Evolutionary conservation across 2,797 vertebrate species (phyloP), one percentile per base, ranked within the genome.

Genomic region (Labeo calbasu): DNA sequence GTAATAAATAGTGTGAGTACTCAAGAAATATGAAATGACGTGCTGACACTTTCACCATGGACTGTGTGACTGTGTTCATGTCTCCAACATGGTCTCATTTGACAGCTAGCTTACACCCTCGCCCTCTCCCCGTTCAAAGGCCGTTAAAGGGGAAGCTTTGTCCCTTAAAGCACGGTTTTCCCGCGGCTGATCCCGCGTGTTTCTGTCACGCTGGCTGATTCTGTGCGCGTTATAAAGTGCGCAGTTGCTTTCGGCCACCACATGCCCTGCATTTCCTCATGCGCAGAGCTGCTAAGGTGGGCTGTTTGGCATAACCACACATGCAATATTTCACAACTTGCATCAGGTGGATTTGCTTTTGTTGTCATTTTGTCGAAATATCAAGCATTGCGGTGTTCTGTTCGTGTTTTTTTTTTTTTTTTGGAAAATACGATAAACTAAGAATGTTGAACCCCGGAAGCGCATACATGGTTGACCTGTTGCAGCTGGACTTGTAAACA

Each of bases 151-250:
- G 25, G 17, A 51, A 69, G 75, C 57, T 13, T 32, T 55, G 57
- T 68, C 81, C 28, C 32, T 76, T 85, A 55, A 66, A 10, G 10
- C 48, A 59, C 50, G 66, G 79, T 55, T 79, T 65, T 81, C 84
- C 78, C 77, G 73, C 71, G 71, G 65, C 53, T 25, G 21, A 36
- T 71, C 75, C 75, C 82, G 82, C 82, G 71, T 69, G 63, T 70
- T 83, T 83, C 23, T 13, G 23, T 83, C 81, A 43, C 46, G 53
- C 83, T 69, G 66, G 50, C 76, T 83, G 84, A 40, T 73, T 48
- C 46, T 78, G 71, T 40, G 77, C 51, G 75, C 32, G n/a, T 59
- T 21, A 14, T 32, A 36, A 85, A 76, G 77, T 83, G 77, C 80
- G 77, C 77, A 77, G 82, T 86, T 81, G 2, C 55, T 72, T 77